A percentile compares a stretch with the other conserved stretches of the same genome.
Conservation (phyloP, 2,113 vertebrate genomes). For the Phyllostomus hastatus region DNA sequence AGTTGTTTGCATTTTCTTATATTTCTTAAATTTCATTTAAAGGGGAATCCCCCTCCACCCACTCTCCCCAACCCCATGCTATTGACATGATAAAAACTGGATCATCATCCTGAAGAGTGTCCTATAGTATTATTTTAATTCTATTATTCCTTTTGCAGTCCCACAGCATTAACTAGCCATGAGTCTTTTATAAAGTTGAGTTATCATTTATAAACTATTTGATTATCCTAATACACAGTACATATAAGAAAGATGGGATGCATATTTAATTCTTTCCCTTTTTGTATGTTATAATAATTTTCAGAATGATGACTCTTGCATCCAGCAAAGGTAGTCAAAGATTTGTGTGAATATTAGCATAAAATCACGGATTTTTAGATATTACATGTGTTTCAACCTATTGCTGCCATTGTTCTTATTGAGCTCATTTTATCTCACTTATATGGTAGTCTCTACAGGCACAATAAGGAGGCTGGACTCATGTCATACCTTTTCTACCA, state of each 20-base stretch:
- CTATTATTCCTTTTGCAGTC: background rate
- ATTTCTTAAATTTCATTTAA: background rate
- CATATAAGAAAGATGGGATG: background rate
- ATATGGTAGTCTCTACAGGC: background rate
- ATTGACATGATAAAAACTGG: background rate
- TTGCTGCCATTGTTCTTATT: background rate
- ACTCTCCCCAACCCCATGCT: rapidly evolving
- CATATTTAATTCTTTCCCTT: background rate
- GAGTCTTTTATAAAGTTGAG: background rate
- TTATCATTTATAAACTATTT: background rate
- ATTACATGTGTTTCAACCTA: background rate
- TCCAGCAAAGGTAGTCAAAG: background rate
- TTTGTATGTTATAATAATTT: background rate
- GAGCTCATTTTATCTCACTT: background rate
- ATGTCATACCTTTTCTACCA: background rate
- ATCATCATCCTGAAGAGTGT: background rate
- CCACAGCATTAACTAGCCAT: background rate
- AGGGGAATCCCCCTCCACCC: rapidly evolving
- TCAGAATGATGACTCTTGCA: background rate
- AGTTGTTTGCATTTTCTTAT: background rate
- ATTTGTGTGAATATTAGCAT: background rate
- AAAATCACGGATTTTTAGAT: background rate
- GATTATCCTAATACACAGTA: background rate
- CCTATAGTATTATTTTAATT: background rate
- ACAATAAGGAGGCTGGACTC: background rate